A percentile compares a stretch with the other conserved stretches of the same genome.
These are phyloP conservation scores for Anthoscopus minutus DNA, from an alignment of 2,113 vertebrate genomes.

Conservation along the genomic window DNA sequence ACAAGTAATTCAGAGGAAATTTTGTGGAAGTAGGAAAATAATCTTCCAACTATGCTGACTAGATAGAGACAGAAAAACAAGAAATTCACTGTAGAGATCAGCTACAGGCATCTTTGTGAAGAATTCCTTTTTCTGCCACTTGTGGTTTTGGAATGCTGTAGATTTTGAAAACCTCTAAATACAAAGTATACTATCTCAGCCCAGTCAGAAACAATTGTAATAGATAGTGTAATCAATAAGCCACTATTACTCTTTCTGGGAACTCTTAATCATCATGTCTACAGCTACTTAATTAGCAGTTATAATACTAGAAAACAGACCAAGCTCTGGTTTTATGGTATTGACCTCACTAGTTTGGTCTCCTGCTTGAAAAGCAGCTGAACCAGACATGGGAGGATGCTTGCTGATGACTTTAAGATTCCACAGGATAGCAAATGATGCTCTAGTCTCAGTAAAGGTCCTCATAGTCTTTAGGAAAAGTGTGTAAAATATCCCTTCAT, in stretches of 20 bases:
- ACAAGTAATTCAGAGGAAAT: not conserved
- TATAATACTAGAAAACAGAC: not conserved
- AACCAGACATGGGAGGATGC: not conserved
- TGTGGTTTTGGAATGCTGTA: not conserved
- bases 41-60: not conserved
- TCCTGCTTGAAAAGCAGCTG: not conserved
- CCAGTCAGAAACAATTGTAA: not conserved
- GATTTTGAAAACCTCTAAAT: constrained; percentile 8
- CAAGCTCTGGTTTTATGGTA: not conserved
- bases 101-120: not conserved
- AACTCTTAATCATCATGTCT: not conserved
- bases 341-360: not conserved
- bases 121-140: not conserved
- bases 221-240: constrained; percentile 19
- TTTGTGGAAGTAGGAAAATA: not conserved
- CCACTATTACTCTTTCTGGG: not conserved
- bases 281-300: not conserved
- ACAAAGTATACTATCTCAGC: not conserved
- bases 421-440: not conserved
- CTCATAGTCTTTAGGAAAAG: not conserved
- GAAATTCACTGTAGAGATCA: not conserved
- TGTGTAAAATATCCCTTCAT: not conserved
- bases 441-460: not conserved
- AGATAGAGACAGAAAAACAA: not conserved
- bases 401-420: not conserved